Base-by-base conservation (phyloP, 2,113 vertebrate genomes). In the Blennius ocellaris region DNA sequence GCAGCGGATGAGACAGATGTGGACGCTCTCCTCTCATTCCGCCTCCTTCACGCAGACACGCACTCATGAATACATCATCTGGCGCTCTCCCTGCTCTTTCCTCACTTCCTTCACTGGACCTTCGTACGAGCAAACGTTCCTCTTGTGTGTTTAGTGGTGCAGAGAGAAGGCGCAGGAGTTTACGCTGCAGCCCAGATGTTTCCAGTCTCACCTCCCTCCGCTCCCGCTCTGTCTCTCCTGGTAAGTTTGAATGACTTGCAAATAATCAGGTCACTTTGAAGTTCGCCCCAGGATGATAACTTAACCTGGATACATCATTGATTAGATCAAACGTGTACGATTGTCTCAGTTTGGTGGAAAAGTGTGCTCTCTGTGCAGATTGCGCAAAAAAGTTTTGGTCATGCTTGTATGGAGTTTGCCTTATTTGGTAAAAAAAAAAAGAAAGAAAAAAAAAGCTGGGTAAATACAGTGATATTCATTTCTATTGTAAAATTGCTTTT, bases 151-250 rank as follows among this genome's bases (percentile, higher is more conserved):
- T 17, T 8, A 40, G 14, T 3, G 6, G 50, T 17, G 49, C 8
- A 17, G 47, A 38, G 11, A 48, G 53, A 38, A 51, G 37, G 17
- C 12, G 45, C 15, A 49, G 5, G 11, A 50, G 36, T 30, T 7
- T 16, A 7, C 10, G 37, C 36, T 44, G 53, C 15, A 21, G 53
- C 7, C n/a, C 89, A 91, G 84, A 90, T 90, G 92, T 81, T 83
- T 79, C 16, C 72, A 68, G 56, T 78, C 83, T 71, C 75, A 80
- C 69, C 49, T 55, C 64, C 21, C 40, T 53, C 47, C 16, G 57
- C 43, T 37, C 43, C 47, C 16, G 58, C 43, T 37, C 43, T 44
- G 54, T 14, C 62, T 54, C 11, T n/a, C 41, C 68, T 68, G 91
- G 91, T 93, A 76, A 90, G 89, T 89, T 69, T 76, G 21, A 69